Evolutionary conservation across 2,888 invertebrate species (phyloP).

Genomic region (Halocaridina rubra): DNA sequence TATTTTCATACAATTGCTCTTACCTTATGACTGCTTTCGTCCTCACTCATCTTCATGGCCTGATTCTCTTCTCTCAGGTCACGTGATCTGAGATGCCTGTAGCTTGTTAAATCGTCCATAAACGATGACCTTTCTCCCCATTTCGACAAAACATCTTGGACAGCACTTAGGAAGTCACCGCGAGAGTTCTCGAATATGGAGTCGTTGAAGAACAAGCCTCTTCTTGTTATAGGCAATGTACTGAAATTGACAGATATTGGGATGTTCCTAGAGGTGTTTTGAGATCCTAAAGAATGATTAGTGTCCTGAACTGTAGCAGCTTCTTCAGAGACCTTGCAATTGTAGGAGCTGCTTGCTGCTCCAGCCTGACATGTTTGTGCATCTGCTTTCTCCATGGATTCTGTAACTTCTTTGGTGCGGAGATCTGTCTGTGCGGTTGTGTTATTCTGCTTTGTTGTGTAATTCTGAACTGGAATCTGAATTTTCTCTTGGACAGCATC

Average conservation of each 20-base stretch:
- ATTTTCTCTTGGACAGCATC: not conserved
- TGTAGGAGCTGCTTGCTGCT: not conserved
- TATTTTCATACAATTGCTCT: not conserved
- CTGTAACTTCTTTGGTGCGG: not conserved
- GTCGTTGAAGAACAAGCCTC: slow-evolving; percentile 55
- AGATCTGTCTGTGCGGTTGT: not conserved
- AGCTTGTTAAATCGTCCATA: slow-evolving; percentile 35
- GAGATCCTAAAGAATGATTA: not conserved
- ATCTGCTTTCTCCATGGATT: not conserved
- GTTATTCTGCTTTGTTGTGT: not conserved
- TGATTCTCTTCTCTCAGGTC: slow-evolving; percentile 46
- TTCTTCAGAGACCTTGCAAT: not conserved
- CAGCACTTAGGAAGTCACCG: slow-evolving; percentile 41
- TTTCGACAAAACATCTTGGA: slow-evolving; percentile 44
- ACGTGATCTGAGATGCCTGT: slow-evolving; percentile 32
- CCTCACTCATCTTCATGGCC: slow-evolving; percentile 36
- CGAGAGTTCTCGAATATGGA: slow-evolving; percentile 49
- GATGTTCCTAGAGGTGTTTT: not conserved
- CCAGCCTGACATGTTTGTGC: no score
- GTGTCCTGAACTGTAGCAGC: not conserved
- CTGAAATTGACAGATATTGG: not conserved
- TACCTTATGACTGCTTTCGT: slow-evolving; percentile 45
- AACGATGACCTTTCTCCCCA: not conserved
- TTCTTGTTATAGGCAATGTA: slow-evolving; percentile 24
- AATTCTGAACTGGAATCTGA: not conserved